Base-by-base conservation (phyloP, 1,140 invertebrate species). In the Cecropterus lyciades region DNA sequence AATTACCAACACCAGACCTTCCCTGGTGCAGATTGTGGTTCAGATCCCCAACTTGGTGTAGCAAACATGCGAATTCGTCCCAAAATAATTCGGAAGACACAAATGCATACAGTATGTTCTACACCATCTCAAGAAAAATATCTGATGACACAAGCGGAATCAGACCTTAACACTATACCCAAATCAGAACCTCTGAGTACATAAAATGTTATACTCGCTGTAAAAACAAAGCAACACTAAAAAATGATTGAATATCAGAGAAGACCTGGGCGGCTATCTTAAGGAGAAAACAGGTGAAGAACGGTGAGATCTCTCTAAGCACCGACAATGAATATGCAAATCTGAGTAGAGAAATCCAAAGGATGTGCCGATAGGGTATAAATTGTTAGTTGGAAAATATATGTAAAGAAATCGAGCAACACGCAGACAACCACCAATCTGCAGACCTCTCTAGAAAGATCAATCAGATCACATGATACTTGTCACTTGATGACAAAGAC, bases 1-100 rank as follows among this genome's bases (percentile, higher is more conserved):
- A n/a, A n/a, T n/a, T n/a, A 55, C 53, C 0, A 70, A 70, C 46
- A 15, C 27, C 30, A 33, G 9, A 65, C 68, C 27, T 53, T 6
- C 27, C 68, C 63, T 1, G 56, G 68, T 0, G 63, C 68, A 8
- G 68, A 70, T 16, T 70, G 68, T 30, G 49, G 49, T 30, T 6
- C 30, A 43, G 56, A 40, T 49, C 48, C 14, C n/a, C 49, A 62
- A 20, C 33, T 70, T 2, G 30, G 66, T 3, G 57, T 70, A 0
- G 46, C 60, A 27, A 30, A 52, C 1, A 52, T 14, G n/a, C n/a
- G n/a, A n/a, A n/a, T n/a, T n/a, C n/a, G n/a, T n/a, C n/a, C n/a
- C n/a, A n/a, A n/a, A n/a, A n/a, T 11, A 4, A 30, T 52, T 0
- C 11, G 27, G n/a, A 27, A 30, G 2, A 30, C n/a, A 24, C 1